Conservation (phyloP, 2,113 vertebrate species). For the Percina caprodes region DNA sequence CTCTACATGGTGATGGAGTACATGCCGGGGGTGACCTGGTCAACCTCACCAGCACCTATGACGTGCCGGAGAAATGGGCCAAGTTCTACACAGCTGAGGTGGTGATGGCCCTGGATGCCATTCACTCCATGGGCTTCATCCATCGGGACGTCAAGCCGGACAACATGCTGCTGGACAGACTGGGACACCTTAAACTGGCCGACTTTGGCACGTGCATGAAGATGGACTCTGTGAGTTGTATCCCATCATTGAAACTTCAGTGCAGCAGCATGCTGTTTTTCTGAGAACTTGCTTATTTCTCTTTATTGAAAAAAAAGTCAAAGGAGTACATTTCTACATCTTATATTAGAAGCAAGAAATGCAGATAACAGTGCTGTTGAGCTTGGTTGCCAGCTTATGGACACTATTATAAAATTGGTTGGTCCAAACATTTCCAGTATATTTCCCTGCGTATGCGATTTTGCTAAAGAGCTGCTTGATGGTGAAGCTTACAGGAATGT, state of each 20-base stretch:
- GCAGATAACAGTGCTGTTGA: not conserved
- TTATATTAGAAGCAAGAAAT: not conserved
- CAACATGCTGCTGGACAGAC: constrained; percentile 97
- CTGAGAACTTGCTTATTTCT: not conserved
- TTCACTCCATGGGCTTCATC: constrained; percentile 99
- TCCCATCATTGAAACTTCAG: not conserved
- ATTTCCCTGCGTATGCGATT: not conserved
- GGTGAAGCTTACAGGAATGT: not conserved
- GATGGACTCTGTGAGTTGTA: constrained; percentile 93
- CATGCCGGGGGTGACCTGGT: constrained; percentile 99
- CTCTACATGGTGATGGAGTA: constrained; percentile 99
- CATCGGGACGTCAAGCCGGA: constrained; percentile 98
- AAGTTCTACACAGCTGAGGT: constrained; percentile 98
- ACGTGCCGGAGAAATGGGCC: constrained; percentile 99
- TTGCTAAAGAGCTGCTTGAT: not conserved
- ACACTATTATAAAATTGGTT: not conserved
- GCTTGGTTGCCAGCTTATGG: not conserved
- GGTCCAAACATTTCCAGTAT: not conserved
- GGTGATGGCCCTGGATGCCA: constrained; percentile 97
- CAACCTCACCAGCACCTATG: constrained; percentile 99
- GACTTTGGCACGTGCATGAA: constrained; percentile 99
- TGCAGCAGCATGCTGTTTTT: not conserved
- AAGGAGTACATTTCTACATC: not conserved
- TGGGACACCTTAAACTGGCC: constrained; percentile 96
- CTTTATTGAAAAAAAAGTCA: not conserved